Conservation (phyloP, 2,797 vertebrate species). For the Valencia hispanica region DNA sequence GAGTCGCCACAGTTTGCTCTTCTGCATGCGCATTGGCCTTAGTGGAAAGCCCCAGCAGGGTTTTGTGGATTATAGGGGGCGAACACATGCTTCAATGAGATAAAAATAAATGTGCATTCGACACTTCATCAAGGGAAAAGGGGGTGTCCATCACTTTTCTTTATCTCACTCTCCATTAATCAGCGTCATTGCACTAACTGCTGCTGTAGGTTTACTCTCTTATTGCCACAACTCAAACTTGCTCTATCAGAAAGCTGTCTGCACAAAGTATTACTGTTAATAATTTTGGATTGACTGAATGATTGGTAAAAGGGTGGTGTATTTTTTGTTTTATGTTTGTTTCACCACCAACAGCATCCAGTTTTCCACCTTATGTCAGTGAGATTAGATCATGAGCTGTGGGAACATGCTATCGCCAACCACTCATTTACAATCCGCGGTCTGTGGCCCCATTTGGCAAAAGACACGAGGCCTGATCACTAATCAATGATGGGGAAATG, state of each 20-base stretch:
- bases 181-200: conserved; percentile 97
- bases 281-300: conserved; percentile 10
- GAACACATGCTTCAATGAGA: conserved; percentile 97
- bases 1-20: conserved; percentile 88
- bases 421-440: conserved; percentile 31
- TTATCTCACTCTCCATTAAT: conserved; percentile 95
- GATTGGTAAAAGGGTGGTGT: neutral
- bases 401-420: conserved; percentile 34
- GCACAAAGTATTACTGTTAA: conserved; percentile 27
- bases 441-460: conserved; percentile 71
- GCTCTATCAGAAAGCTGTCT: conserved; percentile 66
- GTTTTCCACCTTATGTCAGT: conserved; percentile 32
- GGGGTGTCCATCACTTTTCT: conserved; percentile 84
- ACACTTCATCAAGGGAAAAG: conserved; percentile 86
- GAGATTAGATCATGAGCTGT: conserved; percentile 54
- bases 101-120: conserved; percentile 94
- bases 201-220: conserved; percentile 94
- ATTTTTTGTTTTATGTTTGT: conserved; percentile 13
- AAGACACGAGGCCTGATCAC: conserved; percentile 75
- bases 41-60: conserved; percentile 77
- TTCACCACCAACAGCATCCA: conserved; percentile 18
- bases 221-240: conserved; percentile 83
- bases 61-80: conserved; percentile 86
- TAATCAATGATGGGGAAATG: conserved; percentile 84
- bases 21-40: conserved; percentile 72